Conservation (phyloP, 2,113 vertebrate species). For the Pandion haliaetus region DNA sequence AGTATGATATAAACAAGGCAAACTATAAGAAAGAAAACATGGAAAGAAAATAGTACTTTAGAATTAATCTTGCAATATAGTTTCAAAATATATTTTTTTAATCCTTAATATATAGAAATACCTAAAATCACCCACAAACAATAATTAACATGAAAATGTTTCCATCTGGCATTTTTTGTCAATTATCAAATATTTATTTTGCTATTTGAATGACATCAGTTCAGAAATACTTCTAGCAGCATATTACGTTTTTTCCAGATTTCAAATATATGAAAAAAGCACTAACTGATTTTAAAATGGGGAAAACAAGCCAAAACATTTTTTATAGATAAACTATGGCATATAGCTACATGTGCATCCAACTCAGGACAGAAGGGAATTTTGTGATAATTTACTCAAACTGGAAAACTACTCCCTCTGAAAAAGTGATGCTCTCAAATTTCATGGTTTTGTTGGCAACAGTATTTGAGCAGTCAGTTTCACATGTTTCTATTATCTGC, state of each 20-base stretch:
- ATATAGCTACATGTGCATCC: background rate
- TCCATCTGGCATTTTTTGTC: background rate
- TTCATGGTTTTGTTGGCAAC: background rate
- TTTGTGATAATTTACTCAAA: background rate
- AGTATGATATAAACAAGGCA: background rate
- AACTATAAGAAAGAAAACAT: background rate
- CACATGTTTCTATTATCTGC: background rate
- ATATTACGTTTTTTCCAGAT: background rate
- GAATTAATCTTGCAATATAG: background rate
- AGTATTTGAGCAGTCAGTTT: background rate
- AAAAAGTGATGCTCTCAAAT: background rate
- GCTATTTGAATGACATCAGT: background rate
- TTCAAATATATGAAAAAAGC: background rate
- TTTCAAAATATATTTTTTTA: background rate
- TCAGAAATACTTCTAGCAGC: background rate
- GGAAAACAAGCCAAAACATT: background rate
- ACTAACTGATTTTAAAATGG: background rate
- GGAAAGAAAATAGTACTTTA: background rate
- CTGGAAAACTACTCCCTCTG: background rate
- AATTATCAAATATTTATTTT: background rate
- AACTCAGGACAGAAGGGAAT: background rate
- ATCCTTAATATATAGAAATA: background rate
- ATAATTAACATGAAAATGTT: background rate
- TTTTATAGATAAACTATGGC: background rate
- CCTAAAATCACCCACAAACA: background rate